phyloP scores from a whole-genome alignment of 2,797 vertebrate genomes.

The Schizothorax lantsangensis region DNA sequence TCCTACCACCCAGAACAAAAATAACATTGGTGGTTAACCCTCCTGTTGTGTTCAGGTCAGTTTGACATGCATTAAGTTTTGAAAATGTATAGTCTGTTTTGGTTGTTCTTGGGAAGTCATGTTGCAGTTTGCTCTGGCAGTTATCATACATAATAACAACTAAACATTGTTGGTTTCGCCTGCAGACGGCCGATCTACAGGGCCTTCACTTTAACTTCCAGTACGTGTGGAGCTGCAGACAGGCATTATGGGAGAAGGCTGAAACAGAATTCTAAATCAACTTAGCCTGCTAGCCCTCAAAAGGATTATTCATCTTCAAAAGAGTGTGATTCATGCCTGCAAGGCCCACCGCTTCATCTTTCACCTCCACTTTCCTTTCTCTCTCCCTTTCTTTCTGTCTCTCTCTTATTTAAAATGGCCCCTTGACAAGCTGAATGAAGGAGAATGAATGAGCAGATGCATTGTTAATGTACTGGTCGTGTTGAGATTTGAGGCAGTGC shows the following conservation, averaged over 20 bases:
- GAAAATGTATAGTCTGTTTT: background rate
- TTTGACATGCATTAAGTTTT: background rate
- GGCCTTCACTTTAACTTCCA: slow-evolving; percentile 71
- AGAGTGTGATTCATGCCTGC: slow-evolving; percentile 87
- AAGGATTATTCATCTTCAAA: slow-evolving; percentile 93
- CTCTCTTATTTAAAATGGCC: slow-evolving; percentile 91
- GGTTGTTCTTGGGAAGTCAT: background rate
- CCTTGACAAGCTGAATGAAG: slow-evolving; percentile 75
- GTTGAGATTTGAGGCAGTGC: slow-evolving; percentile 34
- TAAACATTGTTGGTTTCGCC: slow-evolving; percentile 24
- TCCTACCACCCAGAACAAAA: background rate
- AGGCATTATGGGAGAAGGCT: slow-evolving; percentile 87
- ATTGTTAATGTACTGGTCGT: slow-evolving; percentile 52
- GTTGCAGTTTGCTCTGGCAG: background rate
- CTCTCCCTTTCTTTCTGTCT: slow-evolving; percentile 86
- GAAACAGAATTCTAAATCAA: slow-evolving; percentile 93
- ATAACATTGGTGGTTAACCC: background rate
- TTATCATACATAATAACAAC: slow-evolving; percentile 20
- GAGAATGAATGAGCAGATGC: slow-evolving; percentile 82
- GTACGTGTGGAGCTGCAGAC: slow-evolving; percentile 85
- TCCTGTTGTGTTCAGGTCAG: background rate
- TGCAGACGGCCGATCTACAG: background rate
- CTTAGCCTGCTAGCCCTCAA: slow-evolving; percentile 89
- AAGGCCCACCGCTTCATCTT: slow-evolving; percentile 84
- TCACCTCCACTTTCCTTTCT: slow-evolving; percentile 80